Evolutionary conservation across 2,797 vertebrate species (phyloP), one percentile per base, ranked within the genome.

Genomic region (Chelonia mydas): DNA sequence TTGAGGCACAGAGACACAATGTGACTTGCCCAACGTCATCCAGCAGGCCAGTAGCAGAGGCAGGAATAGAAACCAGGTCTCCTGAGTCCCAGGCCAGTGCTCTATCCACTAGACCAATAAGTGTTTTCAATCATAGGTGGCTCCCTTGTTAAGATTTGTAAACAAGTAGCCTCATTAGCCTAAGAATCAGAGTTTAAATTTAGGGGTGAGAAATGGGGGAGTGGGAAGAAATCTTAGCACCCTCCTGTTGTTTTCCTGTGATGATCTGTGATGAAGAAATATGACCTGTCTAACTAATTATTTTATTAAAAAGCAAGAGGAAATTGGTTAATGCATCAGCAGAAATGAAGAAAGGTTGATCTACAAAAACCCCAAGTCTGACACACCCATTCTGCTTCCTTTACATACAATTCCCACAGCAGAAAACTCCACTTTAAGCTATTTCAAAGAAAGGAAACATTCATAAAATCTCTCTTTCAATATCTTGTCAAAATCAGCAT

Each of bases 401-500:
- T 82, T 76, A 54, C 16, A 16, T 79, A 12, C 45, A 27, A 84
- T 92, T 51, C 33, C 76, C 53, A 33, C 33, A 83, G 59, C 1
- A 51, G 51, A 92, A 96, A 90, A 45, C 0, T 25, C 76, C 28
- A 92, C 74, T 94, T 86, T 74, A n/a, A 83, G 74, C 86, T 90
- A 81, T 76, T 93, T 92, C 85, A 87, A 79, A 23, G 65, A 94
- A 88, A 88, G 78, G 51, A 97, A 97, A 95, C 94, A 95, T 94
- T 96, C 37, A 53, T 95, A 97, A 97, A 97, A 97, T 95, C 97
- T 98, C 96, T 97, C 97, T 95, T 96, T 97, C 95, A 89, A 95
- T 97, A 90, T 97, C 97, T 97, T 97, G 97, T 98, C 98, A 98
- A 97, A 98, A 97, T 92, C 97, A 98, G 97, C 97, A 90, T 98